A percentile compares a stretch with the other conserved stretches of the same genome.
phyloP scores from a whole-genome alignment of 2,113 vertebrate genomes.

The Sakesphorus luctuosus region DNA sequence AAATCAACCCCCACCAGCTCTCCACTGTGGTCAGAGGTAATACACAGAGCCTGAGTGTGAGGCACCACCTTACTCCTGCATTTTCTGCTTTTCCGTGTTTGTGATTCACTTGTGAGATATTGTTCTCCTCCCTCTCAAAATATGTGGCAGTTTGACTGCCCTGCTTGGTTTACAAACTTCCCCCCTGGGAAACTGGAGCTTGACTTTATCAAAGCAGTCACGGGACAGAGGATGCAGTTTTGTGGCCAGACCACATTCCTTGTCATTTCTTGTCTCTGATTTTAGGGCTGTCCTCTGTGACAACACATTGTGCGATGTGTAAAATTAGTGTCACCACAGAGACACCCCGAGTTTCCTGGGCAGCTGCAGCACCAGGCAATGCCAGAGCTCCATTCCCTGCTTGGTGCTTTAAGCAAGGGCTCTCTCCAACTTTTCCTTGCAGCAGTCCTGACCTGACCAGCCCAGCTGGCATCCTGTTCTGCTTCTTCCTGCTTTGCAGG shows the following conservation, averaged over 20 bases:
- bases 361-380: neutral
- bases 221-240: neutral
- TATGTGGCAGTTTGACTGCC: neutral
- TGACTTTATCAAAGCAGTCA: neutral
- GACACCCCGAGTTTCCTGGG: neutral
- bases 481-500: neutral
- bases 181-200: neutral
- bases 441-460: neutral
- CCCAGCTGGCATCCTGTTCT: neutral
- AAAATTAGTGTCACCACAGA: neutral
- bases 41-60: neutral
- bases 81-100: neutral
- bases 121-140: conserved; percentile 11
- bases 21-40: neutral
- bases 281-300: neutral
- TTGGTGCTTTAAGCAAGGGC: rapidly evolving
- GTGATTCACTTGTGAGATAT: conserved; percentile 12
- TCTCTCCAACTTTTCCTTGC: neutral
- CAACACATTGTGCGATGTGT: neutral
- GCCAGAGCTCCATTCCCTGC: rapidly evolving
- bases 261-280: neutral
- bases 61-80: neutral
- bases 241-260: neutral
- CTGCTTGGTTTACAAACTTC: neutral
- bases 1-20: neutral